A percentile compares a stretch with the other conserved stretches of the same genome.
phyloP scores from a whole-genome alignment of 2,888 invertebrate species.

The Ctenicera cuprea region DNA sequence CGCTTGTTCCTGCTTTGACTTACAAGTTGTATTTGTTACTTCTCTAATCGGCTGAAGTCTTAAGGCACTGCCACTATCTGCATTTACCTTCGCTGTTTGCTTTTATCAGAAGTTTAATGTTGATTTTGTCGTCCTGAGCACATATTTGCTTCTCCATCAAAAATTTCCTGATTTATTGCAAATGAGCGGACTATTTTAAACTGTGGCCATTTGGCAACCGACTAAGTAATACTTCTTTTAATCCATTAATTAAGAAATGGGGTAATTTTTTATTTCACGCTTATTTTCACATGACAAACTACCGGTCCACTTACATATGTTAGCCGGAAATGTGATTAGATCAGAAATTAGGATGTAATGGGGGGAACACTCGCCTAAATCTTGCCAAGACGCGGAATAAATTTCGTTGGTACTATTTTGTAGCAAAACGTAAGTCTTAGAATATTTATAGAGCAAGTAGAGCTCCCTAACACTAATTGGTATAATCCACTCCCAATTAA shows the following conservation, averaged over 20 bases:
- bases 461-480: constrained; percentile 69
- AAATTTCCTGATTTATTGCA: constrained; percentile 29
- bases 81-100: constrained; percentile 44
- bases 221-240: constrained; percentile 12
- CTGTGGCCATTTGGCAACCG: constrained; percentile 18
- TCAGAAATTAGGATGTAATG: constrained; percentile 7
- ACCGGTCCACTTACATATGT: constrained; percentile 3
- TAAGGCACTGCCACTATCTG: constrained; percentile 34
- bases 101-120: constrained; percentile 39
- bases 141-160: constrained; percentile 26
- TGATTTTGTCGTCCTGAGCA: constrained; percentile 37
- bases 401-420: constrained; percentile 28
- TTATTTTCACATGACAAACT: constrained; percentile 19
- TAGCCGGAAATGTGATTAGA: neutral
- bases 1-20: constrained; percentile 59
- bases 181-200: constrained; percentile 14
- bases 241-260: constrained; percentile 21
- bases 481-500: constrained; percentile 72
- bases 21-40: constrained; percentile 58
- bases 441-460: constrained; percentile 56
- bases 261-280: constrained; percentile 29
- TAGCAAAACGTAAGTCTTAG: constrained; percentile 47
- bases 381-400: constrained; percentile 10
- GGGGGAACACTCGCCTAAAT: neutral
- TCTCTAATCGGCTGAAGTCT: constrained; percentile 48